These are phyloP conservation scores for Agrotis segetum DNA, from an alignment of 2,888 invertebrate species.

Conservation along the genomic window DNA sequence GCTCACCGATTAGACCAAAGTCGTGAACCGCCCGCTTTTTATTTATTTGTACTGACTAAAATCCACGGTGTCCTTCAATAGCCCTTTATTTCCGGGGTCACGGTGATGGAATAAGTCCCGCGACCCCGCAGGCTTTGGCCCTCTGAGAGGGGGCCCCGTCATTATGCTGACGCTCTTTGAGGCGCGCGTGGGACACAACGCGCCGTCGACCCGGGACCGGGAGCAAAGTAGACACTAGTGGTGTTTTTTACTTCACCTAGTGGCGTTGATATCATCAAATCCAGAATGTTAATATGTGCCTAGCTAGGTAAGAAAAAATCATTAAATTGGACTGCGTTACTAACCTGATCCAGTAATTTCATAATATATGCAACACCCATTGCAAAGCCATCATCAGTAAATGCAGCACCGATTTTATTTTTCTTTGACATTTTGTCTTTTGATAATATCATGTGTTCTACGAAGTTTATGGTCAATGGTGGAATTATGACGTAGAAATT, in stretches of 20 bases:
- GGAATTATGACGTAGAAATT: conserved; percentile 98
- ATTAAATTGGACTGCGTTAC: conserved; percentile 4
- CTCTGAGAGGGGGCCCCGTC: too few relatives aligned
- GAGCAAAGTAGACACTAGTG: too few relatives aligned
- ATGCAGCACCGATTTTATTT: conserved; percentile 96
- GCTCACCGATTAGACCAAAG: too few relatives aligned
- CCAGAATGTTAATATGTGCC: not conserved
- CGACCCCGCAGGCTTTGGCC: too few relatives aligned
- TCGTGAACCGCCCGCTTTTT: too few relatives aligned
- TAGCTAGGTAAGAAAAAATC: not conserved
- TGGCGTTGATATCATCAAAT: not conserved
- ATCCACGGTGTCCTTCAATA: too few relatives aligned
- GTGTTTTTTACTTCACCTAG: not conserved
- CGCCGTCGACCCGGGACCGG: too few relatives aligned
- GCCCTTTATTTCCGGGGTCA: too few relatives aligned
- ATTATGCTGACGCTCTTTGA: too few relatives aligned
- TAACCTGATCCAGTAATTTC: conserved; percentile 95
- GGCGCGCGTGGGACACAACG: too few relatives aligned
- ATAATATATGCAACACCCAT: conserved; percentile 98
- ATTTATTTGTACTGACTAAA: too few relatives aligned
- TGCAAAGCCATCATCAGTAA: conserved; percentile 99
- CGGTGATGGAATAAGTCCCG: too few relatives aligned
- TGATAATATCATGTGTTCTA: conserved; percentile 97
- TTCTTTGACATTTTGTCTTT: conserved; percentile 98
- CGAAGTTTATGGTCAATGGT: conserved; percentile 97